phyloP scores from a whole-genome alignment of 2,113 vertebrate species.

The Beaufortia kweichowensis region DNA sequence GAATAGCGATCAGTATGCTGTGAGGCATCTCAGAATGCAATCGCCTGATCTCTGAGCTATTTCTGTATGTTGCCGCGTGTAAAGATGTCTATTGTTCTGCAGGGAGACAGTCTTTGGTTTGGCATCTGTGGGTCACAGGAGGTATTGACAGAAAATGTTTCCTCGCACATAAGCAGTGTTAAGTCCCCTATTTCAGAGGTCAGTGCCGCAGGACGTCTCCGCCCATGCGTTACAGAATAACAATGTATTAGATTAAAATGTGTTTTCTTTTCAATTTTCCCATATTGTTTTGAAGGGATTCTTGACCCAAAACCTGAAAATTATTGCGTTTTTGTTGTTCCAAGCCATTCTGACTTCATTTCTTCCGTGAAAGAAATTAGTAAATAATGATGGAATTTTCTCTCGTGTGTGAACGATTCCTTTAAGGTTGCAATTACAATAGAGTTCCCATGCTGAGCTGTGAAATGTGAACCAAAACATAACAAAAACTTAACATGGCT shows the following conservation, averaged over 20 bases:
- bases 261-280: slow-evolving; percentile 4
- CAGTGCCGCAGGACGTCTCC: slow-evolving; percentile 29
- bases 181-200: slow-evolving; percentile 53
- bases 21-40: slow-evolving; percentile 51
- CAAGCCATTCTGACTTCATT: not conserved
- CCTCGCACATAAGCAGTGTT: slow-evolving; percentile 48
- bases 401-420: too few species aligned
- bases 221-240: slow-evolving; percentile 47
- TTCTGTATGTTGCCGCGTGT: slow-evolving; percentile 59
- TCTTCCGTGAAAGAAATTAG: not conserved
- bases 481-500: not conserved
- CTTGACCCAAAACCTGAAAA: not conserved
- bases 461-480: not conserved
- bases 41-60: slow-evolving; percentile 64
- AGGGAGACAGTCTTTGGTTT: slow-evolving; percentile 59
- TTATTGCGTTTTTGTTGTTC: not conserved
- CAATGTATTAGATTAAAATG: slow-evolving; percentile 42
- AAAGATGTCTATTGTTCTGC: slow-evolving; percentile 62
- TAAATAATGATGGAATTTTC: too few species aligned
- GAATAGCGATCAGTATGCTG: slow-evolving; percentile 67
- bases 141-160: slow-evolving; percentile 56
- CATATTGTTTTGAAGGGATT: not conserved
- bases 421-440: not conserved
- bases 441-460: not conserved
- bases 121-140: slow-evolving; percentile 60